phyloP scores from a whole-genome alignment of 2,113 vertebrate genomes.

The Alces alces region DNA sequence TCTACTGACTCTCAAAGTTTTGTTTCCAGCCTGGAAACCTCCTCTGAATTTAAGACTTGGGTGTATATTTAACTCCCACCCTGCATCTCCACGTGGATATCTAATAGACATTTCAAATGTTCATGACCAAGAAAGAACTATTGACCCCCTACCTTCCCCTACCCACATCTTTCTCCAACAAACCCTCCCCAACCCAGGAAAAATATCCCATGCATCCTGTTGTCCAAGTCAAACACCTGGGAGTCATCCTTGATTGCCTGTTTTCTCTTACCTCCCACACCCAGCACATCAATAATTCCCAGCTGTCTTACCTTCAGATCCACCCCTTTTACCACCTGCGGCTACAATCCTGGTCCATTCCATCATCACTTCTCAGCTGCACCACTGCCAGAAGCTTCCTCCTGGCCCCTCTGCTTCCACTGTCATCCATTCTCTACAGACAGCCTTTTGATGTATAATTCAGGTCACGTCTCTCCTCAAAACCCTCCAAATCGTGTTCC shows the following conservation, averaged over 20 bases:
- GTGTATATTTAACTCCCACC: not conserved
- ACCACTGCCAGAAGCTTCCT: not conserved
- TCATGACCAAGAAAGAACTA: not conserved
- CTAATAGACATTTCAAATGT: not conserved
- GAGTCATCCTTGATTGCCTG: not conserved
- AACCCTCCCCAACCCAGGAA: not conserved
- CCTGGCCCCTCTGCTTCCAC: not conserved
- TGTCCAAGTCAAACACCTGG: not conserved
- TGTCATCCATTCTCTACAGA: fast-evolving
- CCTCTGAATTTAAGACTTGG: not conserved
- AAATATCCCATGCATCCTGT: not conserved
- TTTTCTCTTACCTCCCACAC: not conserved
- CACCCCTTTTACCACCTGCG: not conserved
- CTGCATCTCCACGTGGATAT: not conserved
- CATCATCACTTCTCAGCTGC: not conserved
- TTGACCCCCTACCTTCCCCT: not conserved
- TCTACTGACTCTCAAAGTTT: not conserved
- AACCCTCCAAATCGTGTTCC: not conserved
- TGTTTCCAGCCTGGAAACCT: not conserved
- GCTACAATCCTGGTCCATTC: not conserved
- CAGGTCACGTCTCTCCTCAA: not conserved
- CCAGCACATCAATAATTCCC: not conserved
- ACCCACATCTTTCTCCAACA: not conserved
- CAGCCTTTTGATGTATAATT: not conserved
- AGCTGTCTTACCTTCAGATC: not conserved